Evolutionary conservation across 2,888 invertebrate species (phyloP).

Genomic region (Dynastes grantii): DNA sequence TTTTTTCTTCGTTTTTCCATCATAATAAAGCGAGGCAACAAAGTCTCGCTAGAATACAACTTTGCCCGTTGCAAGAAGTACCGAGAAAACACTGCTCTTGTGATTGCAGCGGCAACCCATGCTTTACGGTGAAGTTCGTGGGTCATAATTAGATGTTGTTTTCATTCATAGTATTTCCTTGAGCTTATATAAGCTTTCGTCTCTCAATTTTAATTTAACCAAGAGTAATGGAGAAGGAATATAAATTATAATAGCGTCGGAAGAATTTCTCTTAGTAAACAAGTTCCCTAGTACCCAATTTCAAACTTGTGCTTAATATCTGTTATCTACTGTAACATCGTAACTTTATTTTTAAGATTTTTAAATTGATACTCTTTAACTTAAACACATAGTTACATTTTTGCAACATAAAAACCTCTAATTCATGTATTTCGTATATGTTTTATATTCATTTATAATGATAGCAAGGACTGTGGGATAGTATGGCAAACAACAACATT

Average conservation of each 20-base stretch:
- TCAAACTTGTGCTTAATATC: no score
- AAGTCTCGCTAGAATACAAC: constrained; percentile 5
- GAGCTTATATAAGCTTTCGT: not conserved
- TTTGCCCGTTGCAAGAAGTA: no score
- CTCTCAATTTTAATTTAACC: not conserved
- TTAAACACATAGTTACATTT: no score
- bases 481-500: no score
- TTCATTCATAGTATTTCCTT: not conserved
- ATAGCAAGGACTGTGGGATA: no score
- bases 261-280: not conserved
- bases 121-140: constrained; percentile 16
- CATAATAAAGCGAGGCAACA: not conserved
- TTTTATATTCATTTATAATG: no score
- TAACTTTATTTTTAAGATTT: not conserved
- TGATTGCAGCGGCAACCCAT: not conserved
- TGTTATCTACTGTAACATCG: not conserved
- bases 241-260: not conserved
- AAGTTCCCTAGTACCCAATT: not conserved
- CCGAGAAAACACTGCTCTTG: not conserved
- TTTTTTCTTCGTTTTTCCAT: not conserved
- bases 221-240: not conserved
- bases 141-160: constrained; percentile 14
- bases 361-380: not conserved
- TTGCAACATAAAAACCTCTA: no score
- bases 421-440: no score